These are phyloP conservation scores for Coronaproctus castanopsis DNA, from an alignment of 2,888 invertebrate genomes.

Conservation along the genomic window DNA sequence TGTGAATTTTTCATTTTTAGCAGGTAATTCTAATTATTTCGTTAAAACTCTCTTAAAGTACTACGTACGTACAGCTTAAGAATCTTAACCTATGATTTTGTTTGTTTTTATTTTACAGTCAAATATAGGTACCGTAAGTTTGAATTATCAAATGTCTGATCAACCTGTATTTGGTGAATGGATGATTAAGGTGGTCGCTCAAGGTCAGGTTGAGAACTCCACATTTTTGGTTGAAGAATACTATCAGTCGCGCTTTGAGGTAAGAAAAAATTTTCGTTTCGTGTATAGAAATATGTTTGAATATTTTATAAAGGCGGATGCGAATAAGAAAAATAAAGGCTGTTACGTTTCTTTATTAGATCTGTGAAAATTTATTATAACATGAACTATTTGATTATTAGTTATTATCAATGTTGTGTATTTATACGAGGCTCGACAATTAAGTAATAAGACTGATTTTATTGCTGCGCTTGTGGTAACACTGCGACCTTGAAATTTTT, in stretches of 20 bases:
- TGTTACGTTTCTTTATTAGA: no score
- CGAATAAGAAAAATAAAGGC: not conserved
- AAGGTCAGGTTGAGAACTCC: slow-evolving; percentile 69
- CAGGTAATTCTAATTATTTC: not conserved
- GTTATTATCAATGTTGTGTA: no score
- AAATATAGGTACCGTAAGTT: slow-evolving; percentile 79
- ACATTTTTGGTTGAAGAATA: slow-evolving; percentile 81
- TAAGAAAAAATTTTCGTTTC: slow-evolving; percentile 26
- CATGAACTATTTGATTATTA: no score
- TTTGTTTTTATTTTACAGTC: slow-evolving; percentile 39
- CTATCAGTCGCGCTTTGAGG: slow-evolving; percentile 83
- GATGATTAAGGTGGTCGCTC: slow-evolving; percentile 66
- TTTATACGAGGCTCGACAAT: no score
- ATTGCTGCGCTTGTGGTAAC: no score
- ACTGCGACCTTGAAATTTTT: no score
- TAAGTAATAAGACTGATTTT: no score
- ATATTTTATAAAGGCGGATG: not conserved
- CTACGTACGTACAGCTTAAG: no score
- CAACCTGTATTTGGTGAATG: slow-evolving; percentile 84
- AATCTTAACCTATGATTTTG: no score
- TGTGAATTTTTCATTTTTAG: no score
- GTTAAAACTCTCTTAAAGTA: no score
- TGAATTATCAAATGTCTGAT: slow-evolving; percentile 73
- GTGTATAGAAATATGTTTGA: not conserved
- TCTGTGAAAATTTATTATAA: no score